Evolutionary conservation across 2,888 invertebrate genomes (phyloP), one percentile per base, ranked within the genome.

Genomic region (Alviniconcha strummeri): DNA sequence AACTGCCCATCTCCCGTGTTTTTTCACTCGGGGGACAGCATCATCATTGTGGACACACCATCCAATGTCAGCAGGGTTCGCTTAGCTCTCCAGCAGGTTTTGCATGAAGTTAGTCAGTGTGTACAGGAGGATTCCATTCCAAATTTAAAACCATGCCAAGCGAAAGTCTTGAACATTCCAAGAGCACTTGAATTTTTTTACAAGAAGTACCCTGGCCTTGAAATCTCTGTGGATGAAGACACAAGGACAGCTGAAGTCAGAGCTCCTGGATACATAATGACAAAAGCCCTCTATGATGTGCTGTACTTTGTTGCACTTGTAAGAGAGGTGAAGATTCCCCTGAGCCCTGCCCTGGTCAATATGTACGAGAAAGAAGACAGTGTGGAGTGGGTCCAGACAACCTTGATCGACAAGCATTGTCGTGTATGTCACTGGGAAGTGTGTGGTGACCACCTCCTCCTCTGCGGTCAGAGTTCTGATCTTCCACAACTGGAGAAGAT

Each of bases 361-460:
- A 77, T 77, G 76, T 77, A 55, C 57, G 76, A 57, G 76, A 77
- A 77, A 57, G 11, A 17, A 4, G 76, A 77, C 57, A 57, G 76
- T 19, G 57, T 19, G n/a, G 8, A 77, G 57, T 77, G 76, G 76
- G 57, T 77, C 56, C 76, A 77, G 57, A 57, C 5, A 8, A 57
- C 76, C 6, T 57, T 77, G 76, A 77, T 77, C 11, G 76, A 77
- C 11, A 54, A 54, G 9, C 57, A 77, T 57, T 4, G 57, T 19
- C 56, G 57, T 11, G 19, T 19, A 5, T 77, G 76, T 57, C 76
- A 77, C 76, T 77, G 76, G 76, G 76, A 77, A 19, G 9, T 57
- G 9, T 5, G 57, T 57, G 76, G 57, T 19, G 55, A 57, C 55
- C 19, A 19, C 11, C 57, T 77, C 5, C 9, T 77, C 76, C n/a